Percentiles rank a stretch among this genome's conserved stretches.
Conservation (phyloP, 1,140 invertebrate species). For the Riptortus pedestris region DNA sequence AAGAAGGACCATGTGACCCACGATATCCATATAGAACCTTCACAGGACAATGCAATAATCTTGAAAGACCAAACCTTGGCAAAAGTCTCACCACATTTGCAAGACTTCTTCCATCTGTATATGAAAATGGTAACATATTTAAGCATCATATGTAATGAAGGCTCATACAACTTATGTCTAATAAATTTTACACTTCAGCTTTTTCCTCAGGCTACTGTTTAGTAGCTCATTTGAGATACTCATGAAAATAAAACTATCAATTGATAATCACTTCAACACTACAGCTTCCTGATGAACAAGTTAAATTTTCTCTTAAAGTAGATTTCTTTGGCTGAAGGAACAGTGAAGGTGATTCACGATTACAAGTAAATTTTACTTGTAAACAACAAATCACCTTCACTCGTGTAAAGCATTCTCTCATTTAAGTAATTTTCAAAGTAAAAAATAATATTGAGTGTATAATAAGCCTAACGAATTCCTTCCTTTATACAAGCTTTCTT, state of each 20-base stretch:
- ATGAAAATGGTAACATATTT: slow-evolving; percentile 63
- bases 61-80: slow-evolving; percentile 72
- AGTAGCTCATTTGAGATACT: slow-evolving; percentile 40
- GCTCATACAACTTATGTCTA: slow-evolving; percentile 74
- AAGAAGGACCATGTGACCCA: slow-evolving; percentile 60
- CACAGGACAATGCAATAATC: slow-evolving; percentile 85
- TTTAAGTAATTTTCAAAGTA: too few species aligned
- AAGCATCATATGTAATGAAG: slow-evolving; percentile 58
- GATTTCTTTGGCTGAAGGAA: too few species aligned
- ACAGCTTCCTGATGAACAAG: too few species aligned
- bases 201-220: slow-evolving; percentile 64
- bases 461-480: too few species aligned
- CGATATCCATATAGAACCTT: slow-evolving; percentile 67
- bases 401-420: too few species aligned
- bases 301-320: too few species aligned
- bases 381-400: too few species aligned
- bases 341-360: too few species aligned
- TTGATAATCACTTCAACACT: too few species aligned
- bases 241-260: slow-evolving; percentile 8
- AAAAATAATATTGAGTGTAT: too few species aligned
- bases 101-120: slow-evolving; percentile 69
- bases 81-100: slow-evolving; percentile 78
- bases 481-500: too few species aligned
- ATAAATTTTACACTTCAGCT: slow-evolving; percentile 63
- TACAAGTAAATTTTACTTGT: too few species aligned